A percentile compares a stretch with the other conserved stretches of the same genome.
phyloP scores from a whole-genome alignment of 30 jellyfish, hydroid and myxozoan species.

The Kudoa iwatai region DNA sequence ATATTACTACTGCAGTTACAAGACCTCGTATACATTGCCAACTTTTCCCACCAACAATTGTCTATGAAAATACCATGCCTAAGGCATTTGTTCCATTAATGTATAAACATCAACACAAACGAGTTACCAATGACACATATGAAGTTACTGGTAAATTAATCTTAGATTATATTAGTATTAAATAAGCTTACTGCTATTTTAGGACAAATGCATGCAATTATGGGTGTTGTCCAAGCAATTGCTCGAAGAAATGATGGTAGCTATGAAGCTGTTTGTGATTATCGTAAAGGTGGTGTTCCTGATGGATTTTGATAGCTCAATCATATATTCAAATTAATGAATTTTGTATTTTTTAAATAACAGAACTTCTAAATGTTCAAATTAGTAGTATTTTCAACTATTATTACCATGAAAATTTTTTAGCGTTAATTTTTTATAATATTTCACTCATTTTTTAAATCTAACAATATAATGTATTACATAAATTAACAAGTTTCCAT shows the following conservation, averaged over 20 bases:
- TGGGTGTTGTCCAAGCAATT: slow-evolving; percentile 94
- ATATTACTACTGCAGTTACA: slow-evolving; percentile 35
- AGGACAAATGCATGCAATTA: slow-evolving; percentile 79
- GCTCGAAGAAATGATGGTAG: slow-evolving; percentile 27
- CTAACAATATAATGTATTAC: no score
- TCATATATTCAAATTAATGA: no score
- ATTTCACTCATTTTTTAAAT: no score
- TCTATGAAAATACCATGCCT: slow-evolving; percentile 67
- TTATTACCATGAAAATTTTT: no score
- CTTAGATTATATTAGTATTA: neutral
- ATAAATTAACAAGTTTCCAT: no score
- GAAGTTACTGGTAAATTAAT: slow-evolving; percentile 43
- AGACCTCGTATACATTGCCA: slow-evolving; percentile 90
- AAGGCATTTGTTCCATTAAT: slow-evolving; percentile 26
- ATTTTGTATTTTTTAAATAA: no score
- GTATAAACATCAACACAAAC: slow-evolving; percentile 11
- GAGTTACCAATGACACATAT: slow-evolving; percentile 59
- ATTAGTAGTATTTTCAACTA: no score
- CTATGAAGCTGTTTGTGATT: slow-evolving; percentile 48
- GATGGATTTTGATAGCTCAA: slow-evolving; percentile 55
- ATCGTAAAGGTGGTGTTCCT: slow-evolving; percentile 81
- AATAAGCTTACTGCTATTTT: slow-evolving; percentile 1
- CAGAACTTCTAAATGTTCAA: no score
- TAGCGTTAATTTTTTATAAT: no score
- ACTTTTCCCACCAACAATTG: slow-evolving; percentile 82